Base-by-base conservation (phyloP, 2,888 invertebrate genomes). In the Andrena bucephala region DNA sequence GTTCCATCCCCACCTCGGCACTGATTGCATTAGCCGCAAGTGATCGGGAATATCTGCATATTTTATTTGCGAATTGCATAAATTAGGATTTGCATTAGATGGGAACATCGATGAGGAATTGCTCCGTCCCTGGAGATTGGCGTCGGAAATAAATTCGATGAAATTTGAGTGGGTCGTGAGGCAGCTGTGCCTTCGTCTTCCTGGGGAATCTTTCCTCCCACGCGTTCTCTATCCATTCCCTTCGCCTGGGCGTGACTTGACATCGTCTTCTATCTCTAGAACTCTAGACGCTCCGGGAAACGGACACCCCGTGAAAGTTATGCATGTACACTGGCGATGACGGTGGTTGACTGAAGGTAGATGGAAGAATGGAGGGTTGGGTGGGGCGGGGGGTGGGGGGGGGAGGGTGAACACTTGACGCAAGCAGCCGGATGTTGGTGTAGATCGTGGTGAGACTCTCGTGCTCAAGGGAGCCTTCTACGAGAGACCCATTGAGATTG, bases 401-500 rank as follows among this genome's bases (percentile, higher is more conserved):
- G 59, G 77, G 54, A 80, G 81, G 73, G 83, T 67, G 85, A 85
- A 74, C 79, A 85, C 87, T 90, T 72, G 87, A 89, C 82, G 85
- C 73, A 86, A 90, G 84, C 77, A 90, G 83, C 77, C 66, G 85
- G 81, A 86, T 89, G 89, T 90, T 90, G 89, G 87, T 77, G 85
- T 89, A 89, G 90, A 89, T 90, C 89, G 87, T 76, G 89, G 83
- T 57, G 85, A 85, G 67, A 70, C 85, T 85, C 87, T 87, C 81
- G 67, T 85, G 78, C 90, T 89, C 84, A 72, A 81, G 84, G 90
- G 89, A 89, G 85, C 79, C 87, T 89, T 89, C 88, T 84, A 85
- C 76, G 88, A 90, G 85, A 89, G 85, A 89, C 79, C 85, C 86
- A 89, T 91, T 88, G 87, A 89, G 89, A 88, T 89, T 88, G 83